Evolutionary conservation across 2,888 invertebrate species (phyloP).

Genomic region (Hydrotaea cyrtoneurina): DNA sequence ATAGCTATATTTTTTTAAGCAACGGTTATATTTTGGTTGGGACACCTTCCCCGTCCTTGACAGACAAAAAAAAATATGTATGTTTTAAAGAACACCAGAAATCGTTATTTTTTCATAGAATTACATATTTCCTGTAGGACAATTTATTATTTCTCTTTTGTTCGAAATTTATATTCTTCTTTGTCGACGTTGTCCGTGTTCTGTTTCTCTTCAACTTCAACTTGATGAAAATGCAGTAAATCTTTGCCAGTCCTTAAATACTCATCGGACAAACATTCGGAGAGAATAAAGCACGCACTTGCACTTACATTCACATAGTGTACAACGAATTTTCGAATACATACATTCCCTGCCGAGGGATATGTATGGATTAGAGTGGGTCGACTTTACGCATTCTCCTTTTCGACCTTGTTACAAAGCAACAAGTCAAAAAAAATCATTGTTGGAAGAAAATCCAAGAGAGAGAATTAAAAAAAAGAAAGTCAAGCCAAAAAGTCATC

Average conservation of each 20-base stretch:
- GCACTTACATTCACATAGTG: not conserved
- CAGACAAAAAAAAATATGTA: not conserved
- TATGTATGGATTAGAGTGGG: too few relatives aligned
- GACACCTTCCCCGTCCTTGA: not conserved
- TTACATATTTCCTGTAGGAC: slow-evolving; percentile 33
- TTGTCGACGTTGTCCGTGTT: not conserved
- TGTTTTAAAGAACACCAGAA: not conserved
- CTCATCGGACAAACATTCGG: not conserved
- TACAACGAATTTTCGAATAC: not conserved
- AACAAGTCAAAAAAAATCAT: too few relatives aligned
- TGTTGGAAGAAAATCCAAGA: too few relatives aligned
- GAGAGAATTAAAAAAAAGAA: too few relatives aligned
- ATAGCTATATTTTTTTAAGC: too few relatives aligned
- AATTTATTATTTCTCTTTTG: slow-evolving; percentile 28
- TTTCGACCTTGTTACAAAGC: too few relatives aligned
- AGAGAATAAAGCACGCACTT: too few relatives aligned
- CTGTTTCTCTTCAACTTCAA: not conserved
- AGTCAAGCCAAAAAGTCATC: too few relatives aligned
- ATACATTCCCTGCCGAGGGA: not conserved
- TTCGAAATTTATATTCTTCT: slow-evolving; percentile 20
- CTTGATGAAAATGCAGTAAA: not conserved
- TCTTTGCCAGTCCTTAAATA: not conserved
- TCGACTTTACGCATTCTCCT: too few relatives aligned
- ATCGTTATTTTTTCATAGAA: slow-evolving; percentile 26
- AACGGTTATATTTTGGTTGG: not conserved